Conservation (phyloP, 2,113 vertebrate species). For the Siniperca chuatsi region DNA sequence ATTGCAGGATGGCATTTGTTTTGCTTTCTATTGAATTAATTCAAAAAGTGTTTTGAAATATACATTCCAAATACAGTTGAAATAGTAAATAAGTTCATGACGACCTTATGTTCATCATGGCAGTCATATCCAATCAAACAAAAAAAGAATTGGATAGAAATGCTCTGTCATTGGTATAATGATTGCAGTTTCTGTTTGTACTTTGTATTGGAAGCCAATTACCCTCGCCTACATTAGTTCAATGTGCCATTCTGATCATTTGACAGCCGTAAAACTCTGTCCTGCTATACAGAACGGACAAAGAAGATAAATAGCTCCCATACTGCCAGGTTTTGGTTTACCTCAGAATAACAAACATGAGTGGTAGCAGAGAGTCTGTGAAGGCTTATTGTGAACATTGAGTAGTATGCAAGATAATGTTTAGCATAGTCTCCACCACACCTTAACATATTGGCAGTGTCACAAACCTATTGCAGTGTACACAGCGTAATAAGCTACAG, state of each 20-base stretch:
- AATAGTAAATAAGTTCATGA: not conserved
- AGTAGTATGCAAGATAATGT: constrained; percentile 1
- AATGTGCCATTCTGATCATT: constrained; percentile 1
- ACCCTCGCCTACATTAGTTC: not conserved
- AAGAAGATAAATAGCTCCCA: not conserved
- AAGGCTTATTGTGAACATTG: not conserved
- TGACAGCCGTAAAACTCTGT: not conserved
- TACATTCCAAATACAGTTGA: constrained; percentile 8
- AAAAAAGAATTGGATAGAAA: not conserved
- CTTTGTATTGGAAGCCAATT: not conserved
- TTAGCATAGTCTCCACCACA: not conserved
- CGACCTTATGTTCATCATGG: not conserved
- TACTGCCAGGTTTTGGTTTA: not conserved
- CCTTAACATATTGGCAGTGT: not conserved
- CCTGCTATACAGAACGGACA: not conserved
- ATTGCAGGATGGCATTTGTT: not conserved
- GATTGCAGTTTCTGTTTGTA: constrained; percentile 3
- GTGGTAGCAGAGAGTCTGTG: not conserved
- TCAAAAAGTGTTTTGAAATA: not conserved
- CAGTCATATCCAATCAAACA: not conserved
- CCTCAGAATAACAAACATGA: not conserved
- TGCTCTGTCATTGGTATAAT: not conserved
- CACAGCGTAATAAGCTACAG: not conserved
- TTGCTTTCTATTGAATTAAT: not conserved
- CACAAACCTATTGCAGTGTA: not conserved